Base-by-base conservation (phyloP, 1,140 invertebrate species). In the Daktulosphaira vitifoliae region DNA sequence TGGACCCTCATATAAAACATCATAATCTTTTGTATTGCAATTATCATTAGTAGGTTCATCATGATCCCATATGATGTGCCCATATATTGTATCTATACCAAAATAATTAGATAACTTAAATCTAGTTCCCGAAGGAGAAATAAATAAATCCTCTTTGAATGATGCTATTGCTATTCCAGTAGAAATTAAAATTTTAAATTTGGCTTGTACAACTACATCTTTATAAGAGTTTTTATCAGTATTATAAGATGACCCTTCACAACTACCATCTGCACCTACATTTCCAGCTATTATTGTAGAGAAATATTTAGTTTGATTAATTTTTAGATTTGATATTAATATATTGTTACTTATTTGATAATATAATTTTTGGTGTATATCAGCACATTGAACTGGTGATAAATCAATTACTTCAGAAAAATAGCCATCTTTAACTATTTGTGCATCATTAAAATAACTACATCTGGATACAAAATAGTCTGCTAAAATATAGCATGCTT, bases 1-100 rank as follows among this genome's bases (percentile, higher is more conserved):
- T 48, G 42, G 52, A 6, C 56, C 56, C 0, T 62, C 56, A 18
- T 62, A 62, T 18, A 62, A 18, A 2, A 62, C 42, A 26, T 23
- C 15, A 29, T n/a, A 62, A 1, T 62, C 22, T 8, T 16, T 0
- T 16, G 13, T 18, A n/a, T 48, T 23, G 11, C 42, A 62, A 15
- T 62, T 16, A 9, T 29, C 2, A 0, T 48, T 26, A n/a, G n/a
- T n/a, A n/a, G n/a, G n/a, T n/a, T n/a, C n/a, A 2, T 38, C 16
- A 3, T 38, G 18, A 1, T 16, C 23, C 59, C 59, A 65, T 7
- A 37, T 20, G 1, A 37, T 20, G 1, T 26, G 18, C 5, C 59
- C 59, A 15, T 49, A 49, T 8, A 16, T 22, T 33, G 46, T 3
- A 9, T 65, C 59, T 1, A 48, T 2, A 18, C 59, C 42, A n/a